Base-by-base conservation (phyloP, 2,888 invertebrate species). In the Cryptosula pallasiana region DNA sequence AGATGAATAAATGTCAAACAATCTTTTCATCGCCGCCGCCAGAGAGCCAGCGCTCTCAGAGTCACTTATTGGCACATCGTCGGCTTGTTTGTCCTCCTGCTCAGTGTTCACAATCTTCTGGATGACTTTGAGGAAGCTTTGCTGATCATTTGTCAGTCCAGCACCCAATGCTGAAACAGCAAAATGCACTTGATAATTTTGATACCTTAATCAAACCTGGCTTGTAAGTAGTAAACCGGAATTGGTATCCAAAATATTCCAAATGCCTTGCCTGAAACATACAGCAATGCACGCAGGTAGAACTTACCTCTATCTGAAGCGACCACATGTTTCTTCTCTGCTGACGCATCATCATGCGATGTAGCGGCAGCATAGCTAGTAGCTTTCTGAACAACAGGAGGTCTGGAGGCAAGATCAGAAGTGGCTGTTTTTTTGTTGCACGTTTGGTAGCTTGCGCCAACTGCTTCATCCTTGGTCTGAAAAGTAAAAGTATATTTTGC, bases 301-400 rank as follows among this genome's bases (percentile, higher is more conserved):
- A 20, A 63, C 63, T 25, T 13, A 63, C 63, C 9, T 63, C 63
- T 63, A 5, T 63, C 63, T 9, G 63, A 63, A 27, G 63, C 32
- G 3, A 32, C 5, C 3, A 32, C 32, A 1, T 27, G 63, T n/a
- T 63, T 63, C 32, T 32, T 63, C 3, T 63, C 63, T 9, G 27
- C 32, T 25, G 3, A 13, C 25, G 29, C 27, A 13, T 16, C 27
- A 27, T 63, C 63, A 32, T 9, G 25, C 2, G 63, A 20, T 13
- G 63, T 16, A 32, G 63, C 27, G 5, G 63, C 63, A 25, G 29
- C 63, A 63, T 63, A 25, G 27, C 63, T 63, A 13, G 63, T 63
- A 34, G 63, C 63, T 34, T 63, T 63, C 32, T 63, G 63, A 9
- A 63, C 32, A 5, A 63, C 25, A 32, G 63, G 63, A 45, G 45